Evolutionary conservation across 2,888 invertebrate genomes (phyloP).

Genomic region (Andrena praecox): DNA sequence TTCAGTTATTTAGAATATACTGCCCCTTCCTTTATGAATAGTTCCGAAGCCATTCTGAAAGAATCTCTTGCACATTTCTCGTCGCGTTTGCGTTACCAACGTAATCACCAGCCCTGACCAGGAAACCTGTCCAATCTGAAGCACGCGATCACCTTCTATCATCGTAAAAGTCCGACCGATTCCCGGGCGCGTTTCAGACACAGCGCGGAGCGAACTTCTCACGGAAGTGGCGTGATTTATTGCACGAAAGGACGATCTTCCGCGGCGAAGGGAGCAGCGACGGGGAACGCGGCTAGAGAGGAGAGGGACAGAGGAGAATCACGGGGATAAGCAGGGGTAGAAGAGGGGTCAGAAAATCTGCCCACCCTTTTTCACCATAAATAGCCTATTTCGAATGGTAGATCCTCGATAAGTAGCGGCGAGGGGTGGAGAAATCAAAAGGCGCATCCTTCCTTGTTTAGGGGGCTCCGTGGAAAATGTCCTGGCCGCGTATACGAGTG

Average conservation of each 20-base stretch:
- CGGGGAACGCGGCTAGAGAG: slow-evolving; percentile 29
- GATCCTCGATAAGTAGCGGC: slow-evolving; percentile 76
- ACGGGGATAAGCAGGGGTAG: slow-evolving; percentile 31
- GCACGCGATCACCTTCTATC: slow-evolving; percentile 65
- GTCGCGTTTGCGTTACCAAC: background rate
- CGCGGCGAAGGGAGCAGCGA: slow-evolving; percentile 38
- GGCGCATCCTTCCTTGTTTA: slow-evolving; percentile 61
- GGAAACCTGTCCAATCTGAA: slow-evolving; percentile 22
- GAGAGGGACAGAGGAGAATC: slow-evolving; percentile 22
- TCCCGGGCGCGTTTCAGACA: slow-evolving; percentile 5
- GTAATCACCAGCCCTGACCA: background rate
- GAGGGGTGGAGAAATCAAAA: slow-evolving; percentile 59
- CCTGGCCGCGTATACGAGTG: slow-evolving; percentile 59
- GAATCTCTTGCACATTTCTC: background rate
- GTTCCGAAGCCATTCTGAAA: background rate
- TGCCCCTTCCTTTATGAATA: background rate
- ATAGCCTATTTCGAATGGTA: slow-evolving; percentile 79
- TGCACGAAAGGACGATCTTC: slow-evolving; percentile 57
- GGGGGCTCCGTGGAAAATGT: slow-evolving; percentile 52
- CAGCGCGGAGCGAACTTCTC: slow-evolving; percentile 66
- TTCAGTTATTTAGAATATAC: no score
- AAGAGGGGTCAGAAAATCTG: slow-evolving; percentile 46
- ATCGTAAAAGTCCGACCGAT: slow-evolving; percentile 76
- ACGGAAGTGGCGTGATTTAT: slow-evolving; percentile 78
- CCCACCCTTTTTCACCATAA: slow-evolving; percentile 71